Conservation (phyloP, 2,113 vertebrate species). For the Platycercus adscitus region DNA sequence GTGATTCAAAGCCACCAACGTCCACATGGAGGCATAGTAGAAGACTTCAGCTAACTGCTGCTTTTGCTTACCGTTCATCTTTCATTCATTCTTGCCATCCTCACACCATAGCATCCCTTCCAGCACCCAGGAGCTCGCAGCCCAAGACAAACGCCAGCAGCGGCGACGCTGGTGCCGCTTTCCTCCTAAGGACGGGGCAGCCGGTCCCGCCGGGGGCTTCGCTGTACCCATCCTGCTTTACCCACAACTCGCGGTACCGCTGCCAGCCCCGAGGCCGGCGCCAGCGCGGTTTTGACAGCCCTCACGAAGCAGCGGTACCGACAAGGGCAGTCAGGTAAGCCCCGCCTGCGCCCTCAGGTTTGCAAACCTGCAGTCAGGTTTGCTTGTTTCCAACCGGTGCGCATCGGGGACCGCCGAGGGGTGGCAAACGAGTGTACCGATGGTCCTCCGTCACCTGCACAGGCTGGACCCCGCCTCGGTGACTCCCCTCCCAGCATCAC, state of each 20-base stretch:
- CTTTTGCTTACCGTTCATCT: neutral
- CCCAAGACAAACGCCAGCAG: rapidly evolving
- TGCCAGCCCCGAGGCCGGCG: neutral
- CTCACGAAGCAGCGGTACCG: neutral
- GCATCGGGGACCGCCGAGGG: neutral
- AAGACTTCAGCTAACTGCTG: rapidly evolving
- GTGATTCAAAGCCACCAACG: rapidly evolving
- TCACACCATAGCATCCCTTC: rapidly evolving
- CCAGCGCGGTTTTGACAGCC: rapidly evolving
- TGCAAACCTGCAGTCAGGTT: neutral
- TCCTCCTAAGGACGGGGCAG: rapidly evolving
- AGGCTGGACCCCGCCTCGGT: neutral
- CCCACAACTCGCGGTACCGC: rapidly evolving
- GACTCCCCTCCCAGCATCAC: neutral
- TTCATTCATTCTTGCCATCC: neutral
- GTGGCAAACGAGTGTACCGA: no score
- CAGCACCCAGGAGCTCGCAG: rapidly evolving
- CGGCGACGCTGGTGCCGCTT: neutral
- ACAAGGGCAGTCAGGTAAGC: neutral
- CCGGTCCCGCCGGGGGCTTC: neutral
- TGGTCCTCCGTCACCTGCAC: rapidly evolving
- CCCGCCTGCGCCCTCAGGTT: neutral
- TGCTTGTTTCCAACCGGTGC: neutral
- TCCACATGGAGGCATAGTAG: neutral
- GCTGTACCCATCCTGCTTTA: rapidly evolving